Evolutionary conservation across 1,140 invertebrate genomes (phyloP).

Genomic region (Drosophila nigrodunni): DNA sequence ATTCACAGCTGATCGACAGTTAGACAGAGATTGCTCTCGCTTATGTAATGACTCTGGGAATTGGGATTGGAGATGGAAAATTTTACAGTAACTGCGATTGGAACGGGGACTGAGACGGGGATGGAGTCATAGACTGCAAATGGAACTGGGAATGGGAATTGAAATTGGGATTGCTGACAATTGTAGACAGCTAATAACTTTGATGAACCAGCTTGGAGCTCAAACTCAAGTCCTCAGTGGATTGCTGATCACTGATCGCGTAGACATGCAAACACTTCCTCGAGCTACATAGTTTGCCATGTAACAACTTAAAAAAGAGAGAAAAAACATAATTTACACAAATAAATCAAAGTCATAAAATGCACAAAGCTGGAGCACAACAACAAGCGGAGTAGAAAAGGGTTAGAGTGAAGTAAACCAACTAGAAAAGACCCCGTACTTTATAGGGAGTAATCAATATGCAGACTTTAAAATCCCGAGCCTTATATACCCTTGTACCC

Average conservation of each 20-base stretch:
- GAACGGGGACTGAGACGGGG: conserved; percentile 19
- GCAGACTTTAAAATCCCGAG: too few relatives aligned
- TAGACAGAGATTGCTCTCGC: conserved; percentile 60
- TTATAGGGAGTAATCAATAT: too few relatives aligned
- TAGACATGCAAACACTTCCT: conserved; percentile 72
- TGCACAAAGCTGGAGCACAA: conserved; percentile 49
- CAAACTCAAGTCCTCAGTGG: conserved; percentile 3
- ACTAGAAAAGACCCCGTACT: too few relatives aligned
- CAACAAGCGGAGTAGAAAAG: neutral
- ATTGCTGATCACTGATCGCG: conserved; percentile 35
- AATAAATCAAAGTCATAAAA: conserved; percentile 82
- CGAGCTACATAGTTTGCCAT: conserved; percentile 46
- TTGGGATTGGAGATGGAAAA: conserved; percentile 25
- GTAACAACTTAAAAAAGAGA: conserved; percentile 67
- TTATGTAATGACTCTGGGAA: conserved; percentile 62
- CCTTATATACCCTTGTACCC: too few relatives aligned
- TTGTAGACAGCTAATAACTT: conserved; percentile 80
- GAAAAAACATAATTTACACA: conserved; percentile 64
- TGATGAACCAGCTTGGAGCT: conserved; percentile 44
- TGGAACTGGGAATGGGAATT: conserved; percentile 29
- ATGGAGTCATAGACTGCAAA: neutral
- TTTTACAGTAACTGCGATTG: conserved; percentile 8
- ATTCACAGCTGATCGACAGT: conserved; percentile 72
- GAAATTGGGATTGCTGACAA: conserved; percentile 59
- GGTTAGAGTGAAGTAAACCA: too few relatives aligned